A percentile compares a stretch with the other conserved stretches of the same genome.
These are phyloP conservation scores for Lithophane semibrunnea DNA, from an alignment of 2,888 invertebrate genomes.

Conservation along the genomic window DNA sequence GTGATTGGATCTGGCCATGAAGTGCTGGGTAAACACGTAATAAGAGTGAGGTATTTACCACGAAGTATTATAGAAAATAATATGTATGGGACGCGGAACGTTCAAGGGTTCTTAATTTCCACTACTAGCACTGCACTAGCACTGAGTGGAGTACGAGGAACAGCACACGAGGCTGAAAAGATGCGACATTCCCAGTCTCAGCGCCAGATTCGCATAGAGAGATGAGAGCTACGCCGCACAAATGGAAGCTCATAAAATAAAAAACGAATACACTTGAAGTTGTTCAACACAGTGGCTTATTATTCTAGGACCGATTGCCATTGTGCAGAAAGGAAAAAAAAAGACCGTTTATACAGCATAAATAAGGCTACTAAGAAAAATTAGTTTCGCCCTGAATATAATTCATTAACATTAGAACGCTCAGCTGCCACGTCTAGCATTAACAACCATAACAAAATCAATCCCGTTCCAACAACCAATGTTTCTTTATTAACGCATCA, in stretches of 20 bases:
- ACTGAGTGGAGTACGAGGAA: too few species aligned
- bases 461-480: constrained; percentile 33
- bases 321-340: too few species aligned
- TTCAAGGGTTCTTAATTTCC: not conserved
- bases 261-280: too few species aligned
- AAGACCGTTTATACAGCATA: not conserved
- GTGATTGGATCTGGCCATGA: not conserved
- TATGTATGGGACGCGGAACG: constrained; percentile 11
- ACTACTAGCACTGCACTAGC: too few species aligned
- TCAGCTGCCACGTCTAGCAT: constrained; percentile 41
- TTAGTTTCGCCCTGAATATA: constrained; percentile 25
- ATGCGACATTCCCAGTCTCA: too few species aligned
- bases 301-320: too few species aligned
- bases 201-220: too few species aligned
- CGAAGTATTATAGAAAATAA: constrained; percentile 18
- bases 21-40: constrained; percentile 6
- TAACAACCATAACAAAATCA: constrained; percentile 29
- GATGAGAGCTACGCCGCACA: too few species aligned
- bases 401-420: constrained; percentile 24
- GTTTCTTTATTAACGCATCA: constrained; percentile 38
- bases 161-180: too few species aligned
- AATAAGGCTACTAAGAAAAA: constrained; percentile 8
- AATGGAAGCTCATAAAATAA: too few species aligned
- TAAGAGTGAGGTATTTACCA: constrained; percentile 17
- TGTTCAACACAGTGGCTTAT: too few species aligned